Evolutionary conservation across 2,888 invertebrate genomes (phyloP).

Genomic region (Furcula furcula): DNA sequence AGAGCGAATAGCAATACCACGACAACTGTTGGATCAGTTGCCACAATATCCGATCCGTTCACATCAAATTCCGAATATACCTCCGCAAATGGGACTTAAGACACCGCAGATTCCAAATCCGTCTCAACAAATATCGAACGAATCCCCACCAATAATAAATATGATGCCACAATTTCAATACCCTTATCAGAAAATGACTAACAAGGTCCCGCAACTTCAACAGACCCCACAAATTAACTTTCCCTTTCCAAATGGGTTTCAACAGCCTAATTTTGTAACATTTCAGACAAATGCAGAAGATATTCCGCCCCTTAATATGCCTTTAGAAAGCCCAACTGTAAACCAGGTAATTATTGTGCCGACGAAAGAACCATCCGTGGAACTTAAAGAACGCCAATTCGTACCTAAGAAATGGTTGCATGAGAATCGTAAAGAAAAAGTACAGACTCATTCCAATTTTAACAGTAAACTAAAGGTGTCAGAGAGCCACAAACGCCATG

Average conservation of each 20-base stretch:
- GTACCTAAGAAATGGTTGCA: conserved; percentile 9
- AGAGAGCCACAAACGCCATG: conserved; percentile 2
- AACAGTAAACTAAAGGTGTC: conserved; percentile 6
- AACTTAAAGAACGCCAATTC: conserved; percentile 4
- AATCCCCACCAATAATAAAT: neutral
- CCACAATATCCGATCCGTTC: no score
- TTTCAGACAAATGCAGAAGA: conserved; percentile 63
- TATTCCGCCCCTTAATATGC: conserved; percentile 56
- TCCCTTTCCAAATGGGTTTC: neutral
- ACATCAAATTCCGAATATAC: no score
- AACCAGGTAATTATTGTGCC: conserved; percentile 57
- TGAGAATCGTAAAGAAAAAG: conserved; percentile 6
- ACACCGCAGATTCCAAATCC: no score
- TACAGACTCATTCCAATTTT: conserved; percentile 5
- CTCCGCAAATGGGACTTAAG: no score
- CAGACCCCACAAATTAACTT: neutral
- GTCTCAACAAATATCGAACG: neutral
- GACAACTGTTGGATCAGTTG: no score
- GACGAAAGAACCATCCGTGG: conserved; percentile 24
- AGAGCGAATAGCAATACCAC: no score
- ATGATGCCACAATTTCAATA: neutral
- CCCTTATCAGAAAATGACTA: neutral
- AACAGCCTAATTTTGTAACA: conserved; percentile 26
- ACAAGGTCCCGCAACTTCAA: neutral
- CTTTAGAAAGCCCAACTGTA: no score